Evolutionary conservation across 2,888 invertebrate species (phyloP), one percentile per base, ranked within the genome.

Genomic region (Epinotia bilunana): DNA sequence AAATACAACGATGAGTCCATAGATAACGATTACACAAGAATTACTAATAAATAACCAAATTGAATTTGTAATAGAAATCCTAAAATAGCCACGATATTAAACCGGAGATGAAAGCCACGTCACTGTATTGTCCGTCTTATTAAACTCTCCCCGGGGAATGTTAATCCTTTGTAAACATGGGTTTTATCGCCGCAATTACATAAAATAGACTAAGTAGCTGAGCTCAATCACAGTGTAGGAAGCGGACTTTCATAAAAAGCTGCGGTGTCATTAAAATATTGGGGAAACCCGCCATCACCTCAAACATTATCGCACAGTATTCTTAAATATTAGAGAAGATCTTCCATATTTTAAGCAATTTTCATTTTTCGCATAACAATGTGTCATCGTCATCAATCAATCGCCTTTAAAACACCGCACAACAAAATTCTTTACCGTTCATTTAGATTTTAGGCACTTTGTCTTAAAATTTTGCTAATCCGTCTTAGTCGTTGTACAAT

Each of bases 161-260:
- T 69, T 69, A 69, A 60, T 69, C 69, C 69, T 69, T 69, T 69
- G 58, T 28, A 69, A 69, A 46, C 28, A n/a, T 60, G 60, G 69
- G 43, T 18, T 69, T 60, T 60, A 69, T 60, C 23, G n/a, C 16
- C 23, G 58, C 43, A 23, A 46, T 46, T 69, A 69, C 46, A 46
- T 46, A 46, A 28, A 60, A 57, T 60, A 13, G 20, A 69, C 69
- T 60, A n/a, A n/a, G n/a, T n/a, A 55, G 55, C 53, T 67, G 55
- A 46, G n/a, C 23, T 20, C 43, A 46, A 60, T 60, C 13, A 16
- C 7, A 58, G 39, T 68, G 23, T 23, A 55, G 23, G 43, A 57
- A 69, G 46, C 23, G 43, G 46, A n/a, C 43, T 43, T 20, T 20
- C 43, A 58, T n/a, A 46, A 57, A 28, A 46, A 28, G 33, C 13